These are phyloP conservation scores for Cephus spinipes DNA, from an alignment of 2,888 invertebrate species.

Conservation along the genomic window DNA sequence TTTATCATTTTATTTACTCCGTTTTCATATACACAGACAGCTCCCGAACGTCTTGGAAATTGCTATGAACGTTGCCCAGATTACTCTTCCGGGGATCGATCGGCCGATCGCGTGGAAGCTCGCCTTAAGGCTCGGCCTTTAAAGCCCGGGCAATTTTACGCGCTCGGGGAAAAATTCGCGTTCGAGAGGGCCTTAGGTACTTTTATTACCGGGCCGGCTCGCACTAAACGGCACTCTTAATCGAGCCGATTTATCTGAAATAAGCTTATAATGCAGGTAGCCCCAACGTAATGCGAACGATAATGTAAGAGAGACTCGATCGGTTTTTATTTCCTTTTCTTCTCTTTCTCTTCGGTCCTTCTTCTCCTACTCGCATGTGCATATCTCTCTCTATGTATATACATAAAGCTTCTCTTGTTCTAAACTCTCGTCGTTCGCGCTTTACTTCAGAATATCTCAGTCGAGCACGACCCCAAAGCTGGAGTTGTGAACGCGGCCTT, in stretches of 20 bases:
- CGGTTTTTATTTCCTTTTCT: conserved; percentile 16
- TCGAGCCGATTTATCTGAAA: conserved; percentile 58
- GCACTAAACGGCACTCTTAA: conserved; percentile 42
- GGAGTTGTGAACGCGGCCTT: neutral
- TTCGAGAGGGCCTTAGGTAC: neutral
- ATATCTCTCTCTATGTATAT: neutral
- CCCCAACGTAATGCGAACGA: conserved; percentile 49
- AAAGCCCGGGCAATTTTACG: neutral
- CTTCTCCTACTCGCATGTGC: neutral
- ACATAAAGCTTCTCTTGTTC: too few species aligned
- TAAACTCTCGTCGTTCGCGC: neutral
- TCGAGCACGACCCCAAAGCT: neutral
- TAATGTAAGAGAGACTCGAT: conserved; percentile 38
- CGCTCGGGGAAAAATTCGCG: neutral
- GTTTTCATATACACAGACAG: neutral
- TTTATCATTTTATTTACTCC: neutral
- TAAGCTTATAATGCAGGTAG: conserved; percentile 60
- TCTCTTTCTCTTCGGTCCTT: neutral
- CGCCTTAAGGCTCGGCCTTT: neutral
- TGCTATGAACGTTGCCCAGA: neutral
- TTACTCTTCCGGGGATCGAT: neutral
- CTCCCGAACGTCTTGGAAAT: neutral
- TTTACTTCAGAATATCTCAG: neutral
- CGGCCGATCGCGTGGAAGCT: neutral
- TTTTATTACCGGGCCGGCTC: neutral